Base-by-base conservation (phyloP, 1,140 invertebrate genomes). In the Drosophila leontia region DNA sequence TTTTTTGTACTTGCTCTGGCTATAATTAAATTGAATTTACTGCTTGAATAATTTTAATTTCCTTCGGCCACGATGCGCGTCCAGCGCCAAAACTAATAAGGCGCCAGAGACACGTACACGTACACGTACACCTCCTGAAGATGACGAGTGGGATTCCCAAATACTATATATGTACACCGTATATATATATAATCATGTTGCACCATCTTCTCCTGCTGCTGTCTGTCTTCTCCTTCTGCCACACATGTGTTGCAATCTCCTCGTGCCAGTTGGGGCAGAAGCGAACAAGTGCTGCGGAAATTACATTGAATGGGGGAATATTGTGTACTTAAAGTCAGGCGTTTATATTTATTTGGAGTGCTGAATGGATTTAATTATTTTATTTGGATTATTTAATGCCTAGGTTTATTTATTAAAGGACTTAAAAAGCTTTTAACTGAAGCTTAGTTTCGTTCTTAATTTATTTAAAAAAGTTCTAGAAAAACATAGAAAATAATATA, bases 11-110 rank as follows among this genome's bases (percentile, higher is more conserved):
- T 67, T 61, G 48, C 59, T 68, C 12, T 23, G 34, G 71, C 68
- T 59, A 44, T 78, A 60, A 84, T 63, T 61, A 81, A 88, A 88
- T 82, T 85, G 67, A 81, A 88, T 85, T 88, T 75, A 50, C 75
- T 75, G 85, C 85, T 79, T 69, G 81, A 88, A 68, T 78, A 78
- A 84, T 81, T 90, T 88, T 84, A 84, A 88, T 88, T 88, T 88
- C 85, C 85, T 72, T 70, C 23, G 75, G 61, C 81, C 55, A 57
- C 67, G 68, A 78, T 60, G 81, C 85, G 78, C 74, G 72, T 77
- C 84, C 80, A 80, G 39, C 61, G 61, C 8, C n/a, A 37, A 58
- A 72, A 58, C 67, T 60, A 71, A 72, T 71, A 72, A 78, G 70
- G 65, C 26, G 45, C 65, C 50, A 68, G 62, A 68, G 64, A 62